Evolutionary conservation across 1,140 invertebrate species (phyloP).

Genomic region (Capitella teleta): DNA sequence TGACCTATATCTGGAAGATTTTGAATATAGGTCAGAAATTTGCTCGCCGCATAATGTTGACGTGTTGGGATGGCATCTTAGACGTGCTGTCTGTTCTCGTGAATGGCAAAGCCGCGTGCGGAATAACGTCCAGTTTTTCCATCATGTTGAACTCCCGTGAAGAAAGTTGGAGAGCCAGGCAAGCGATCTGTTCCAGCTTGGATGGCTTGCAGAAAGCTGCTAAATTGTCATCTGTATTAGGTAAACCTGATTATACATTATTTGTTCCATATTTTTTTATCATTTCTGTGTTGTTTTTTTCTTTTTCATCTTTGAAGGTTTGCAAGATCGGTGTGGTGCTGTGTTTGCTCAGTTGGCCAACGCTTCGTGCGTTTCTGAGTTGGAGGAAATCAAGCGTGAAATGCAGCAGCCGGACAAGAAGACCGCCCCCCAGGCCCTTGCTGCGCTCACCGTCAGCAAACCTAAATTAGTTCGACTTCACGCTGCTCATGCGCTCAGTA

Average conservation of each 20-base stretch:
- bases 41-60: slow-evolving; percentile 58
- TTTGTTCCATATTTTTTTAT: too few species aligned
- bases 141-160: slow-evolving; percentile 43
- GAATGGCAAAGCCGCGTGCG: slow-evolving; percentile 47
- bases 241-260: slow-evolving; percentile 41
- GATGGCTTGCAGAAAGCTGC: slow-evolving; percentile 70
- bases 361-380: slow-evolving; percentile 57
- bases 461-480: slow-evolving; percentile 38
- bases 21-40: slow-evolving; percentile 46
- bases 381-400: slow-evolving; percentile 21
- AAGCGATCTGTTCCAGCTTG: slow-evolving; percentile 69
- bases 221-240: slow-evolving; percentile 49
- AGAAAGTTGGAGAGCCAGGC: slow-evolving; percentile 45
- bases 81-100: slow-evolving; percentile 71
- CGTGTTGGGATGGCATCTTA: slow-evolving; percentile 81
- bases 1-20: neutral
- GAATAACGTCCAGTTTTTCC: slow-evolving; percentile 38
- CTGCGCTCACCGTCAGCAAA: slow-evolving; percentile 14
- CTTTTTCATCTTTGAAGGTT: slow-evolving; percentile 43
- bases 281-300: too few species aligned
- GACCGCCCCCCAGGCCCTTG: slow-evolving; percentile 1
- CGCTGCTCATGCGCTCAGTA: slow-evolving; percentile 75
- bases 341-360: slow-evolving; percentile 67
- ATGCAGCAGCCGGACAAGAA: slow-evolving; percentile 14
- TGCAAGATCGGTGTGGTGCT: slow-evolving; percentile 72